Evolutionary conservation across 2,888 invertebrate genomes (phyloP).

Genomic region (Xestoiulus laeticollis): DNA sequence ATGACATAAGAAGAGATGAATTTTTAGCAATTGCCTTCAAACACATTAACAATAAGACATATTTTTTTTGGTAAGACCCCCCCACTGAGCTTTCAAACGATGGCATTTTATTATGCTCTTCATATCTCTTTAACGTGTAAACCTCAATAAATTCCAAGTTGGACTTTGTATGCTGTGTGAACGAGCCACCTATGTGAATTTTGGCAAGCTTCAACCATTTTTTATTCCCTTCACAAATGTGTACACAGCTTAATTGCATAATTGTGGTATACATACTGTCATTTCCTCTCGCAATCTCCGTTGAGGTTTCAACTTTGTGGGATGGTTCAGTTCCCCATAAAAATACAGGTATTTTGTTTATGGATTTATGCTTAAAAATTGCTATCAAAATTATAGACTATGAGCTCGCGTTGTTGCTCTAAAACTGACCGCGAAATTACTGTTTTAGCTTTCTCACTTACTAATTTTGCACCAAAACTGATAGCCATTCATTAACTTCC

Average conservation of each 20-base stretch:
- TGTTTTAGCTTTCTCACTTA: constrained; percentile 15
- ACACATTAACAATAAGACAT: too few relatives aligned
- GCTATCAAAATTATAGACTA: neutral
- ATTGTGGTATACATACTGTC: neutral
- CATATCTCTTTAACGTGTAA: too few relatives aligned
- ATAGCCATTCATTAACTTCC: constrained; percentile 1
- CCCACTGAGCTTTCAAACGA: too few relatives aligned
- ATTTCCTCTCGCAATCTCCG: neutral
- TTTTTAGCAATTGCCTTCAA: too few relatives aligned
- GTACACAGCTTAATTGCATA: neutral
- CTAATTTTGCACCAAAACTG: neutral
- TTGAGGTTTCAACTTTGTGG: neutral
- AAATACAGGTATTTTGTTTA: constrained; percentile 33
- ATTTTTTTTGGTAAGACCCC: too few relatives aligned
- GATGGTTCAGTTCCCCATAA: neutral
- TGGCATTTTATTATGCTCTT: too few relatives aligned
- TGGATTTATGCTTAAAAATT: neutral
- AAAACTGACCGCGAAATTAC: constrained; percentile 20
- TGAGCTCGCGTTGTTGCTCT: constrained; percentile 3
- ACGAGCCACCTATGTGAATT: neutral
- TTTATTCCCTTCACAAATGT: neutral
- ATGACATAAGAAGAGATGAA: too few relatives aligned
- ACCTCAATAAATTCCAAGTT: too few relatives aligned
- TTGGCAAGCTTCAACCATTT: neutral
- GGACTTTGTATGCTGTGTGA: too few relatives aligned